Evolutionary conservation across 2,888 invertebrate species (phyloP), one percentile per base, ranked within the genome.

Genomic region (Lasiommata megera): DNA sequence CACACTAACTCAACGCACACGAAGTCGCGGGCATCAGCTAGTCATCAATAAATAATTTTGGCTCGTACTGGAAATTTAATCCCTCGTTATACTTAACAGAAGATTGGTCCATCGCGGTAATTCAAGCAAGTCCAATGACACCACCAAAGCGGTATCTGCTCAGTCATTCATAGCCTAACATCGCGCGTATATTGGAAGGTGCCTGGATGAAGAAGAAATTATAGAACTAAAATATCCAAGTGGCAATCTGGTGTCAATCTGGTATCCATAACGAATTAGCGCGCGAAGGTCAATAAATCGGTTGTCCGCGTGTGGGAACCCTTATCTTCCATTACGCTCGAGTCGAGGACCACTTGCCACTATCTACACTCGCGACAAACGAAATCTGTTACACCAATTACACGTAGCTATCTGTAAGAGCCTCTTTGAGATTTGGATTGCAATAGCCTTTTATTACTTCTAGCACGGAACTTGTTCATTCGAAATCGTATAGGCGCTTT

Each of bases 371-470:
- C 16, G 29, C 51, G 51, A 38, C 50, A 51, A 36, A 67, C 71
- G 69, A 70, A 73, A 76, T 77, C 73, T 68, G 65, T 74, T 70
- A 68, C 70, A 69, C 63, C 74, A 73, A 72, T 72, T 71, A 73
- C 67, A 72, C 66, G 65, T 66, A 51, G 61, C 69, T 73, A 73
- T 73, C 73, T 17, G 12, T 34, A 17, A 34, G 9, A 34, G 29
- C 29, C 14, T 34, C 38, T 18, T 31, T 40, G 40, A 40, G 40
- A 47, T 54, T 38, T 14, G 36, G 11, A 34, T 18, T 3, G 34
- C 1, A 34, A 9, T 3, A 9, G 34, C 11, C 11, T 34, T 23
- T 5, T 34, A 34, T 3, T 11, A 34, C 11, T 1, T 11, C 31
- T 6, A 31, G 31, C 7, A 23, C 5, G 5, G 5, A 23, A 23